Evolutionary conservation across 2,113 vertebrate species (phyloP).

Genomic region (Sorex fumeus): DNA sequence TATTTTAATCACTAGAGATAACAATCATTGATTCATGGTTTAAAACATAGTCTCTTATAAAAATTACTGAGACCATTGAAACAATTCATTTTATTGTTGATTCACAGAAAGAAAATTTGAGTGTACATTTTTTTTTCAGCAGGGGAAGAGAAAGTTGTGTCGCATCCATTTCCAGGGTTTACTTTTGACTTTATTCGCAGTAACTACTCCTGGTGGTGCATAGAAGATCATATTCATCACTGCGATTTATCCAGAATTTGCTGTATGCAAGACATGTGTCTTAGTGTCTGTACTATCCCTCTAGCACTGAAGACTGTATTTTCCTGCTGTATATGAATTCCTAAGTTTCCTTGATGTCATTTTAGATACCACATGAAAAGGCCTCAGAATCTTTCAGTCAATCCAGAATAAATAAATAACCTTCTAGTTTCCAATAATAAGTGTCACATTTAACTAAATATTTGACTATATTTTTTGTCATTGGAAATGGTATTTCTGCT

Average conservation of each 20-base stretch:
- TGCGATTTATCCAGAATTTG: background rate
- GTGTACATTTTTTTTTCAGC: too few relatives aligned
- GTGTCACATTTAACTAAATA: background rate
- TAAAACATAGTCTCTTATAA: slow-evolving; percentile 30
- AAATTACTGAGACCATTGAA: background rate
- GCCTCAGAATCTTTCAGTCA: too few relatives aligned
- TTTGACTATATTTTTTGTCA: background rate
- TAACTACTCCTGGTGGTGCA: too few relatives aligned
- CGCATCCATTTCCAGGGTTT: too few relatives aligned
- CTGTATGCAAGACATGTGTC: background rate
- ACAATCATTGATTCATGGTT: background rate
- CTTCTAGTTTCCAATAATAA: background rate
- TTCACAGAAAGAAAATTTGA: too few relatives aligned
- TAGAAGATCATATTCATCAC: too few relatives aligned
- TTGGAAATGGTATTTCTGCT: background rate
- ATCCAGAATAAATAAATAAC: too few relatives aligned
- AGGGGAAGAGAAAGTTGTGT: too few relatives aligned
- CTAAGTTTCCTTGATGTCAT: background rate
- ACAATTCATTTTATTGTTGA: too few relatives aligned
- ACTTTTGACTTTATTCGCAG: too few relatives aligned
- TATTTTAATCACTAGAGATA: background rate
- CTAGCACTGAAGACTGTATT: too few relatives aligned
- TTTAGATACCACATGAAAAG: background rate
- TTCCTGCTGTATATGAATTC: background rate
- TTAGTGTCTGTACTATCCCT: background rate